Evolutionary conservation across 2,888 invertebrate species (phyloP).

Genomic region (Ischnura elegans): DNA sequence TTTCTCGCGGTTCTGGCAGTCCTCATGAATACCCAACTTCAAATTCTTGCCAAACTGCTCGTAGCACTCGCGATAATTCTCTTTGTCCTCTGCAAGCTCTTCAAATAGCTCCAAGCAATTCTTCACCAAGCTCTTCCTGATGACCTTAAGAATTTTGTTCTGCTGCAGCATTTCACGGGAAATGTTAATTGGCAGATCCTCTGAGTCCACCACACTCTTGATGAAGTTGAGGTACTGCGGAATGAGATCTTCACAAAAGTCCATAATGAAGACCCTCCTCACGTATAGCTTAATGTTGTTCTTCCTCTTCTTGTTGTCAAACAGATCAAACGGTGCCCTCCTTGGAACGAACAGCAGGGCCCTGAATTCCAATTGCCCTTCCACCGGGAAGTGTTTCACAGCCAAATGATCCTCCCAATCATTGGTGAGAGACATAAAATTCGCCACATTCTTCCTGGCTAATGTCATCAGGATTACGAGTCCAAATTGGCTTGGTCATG

Average conservation of each 20-base stretch:
- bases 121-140: conserved; percentile 99
- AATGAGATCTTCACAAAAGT: conserved; percentile 99
- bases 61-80: conserved; percentile 98
- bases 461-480: conserved; percentile 97
- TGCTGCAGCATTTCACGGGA: conserved; percentile 99
- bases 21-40: conserved; percentile 98
- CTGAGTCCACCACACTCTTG: conserved; percentile 99
- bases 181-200: conserved; percentile 98
- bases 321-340: conserved; percentile 97
- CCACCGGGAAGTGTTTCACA: conserved; percentile 96
- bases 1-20: conserved; percentile 95
- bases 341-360: conserved; percentile 95
- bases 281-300: conserved; percentile 99
- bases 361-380: conserved; percentile 96
- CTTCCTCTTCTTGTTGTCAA: conserved; percentile 91
- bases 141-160: conserved; percentile 99
- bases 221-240: conserved; percentile 98
- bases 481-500: conserved; percentile 99
- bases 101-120: conserved; percentile 98
- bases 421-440: conserved; percentile 97
- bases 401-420: conserved; percentile 99
- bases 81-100: conserved; percentile 97
- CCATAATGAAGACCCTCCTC: conserved; percentile 99
- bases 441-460: conserved; percentile 98
- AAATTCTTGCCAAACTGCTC: conserved; percentile 99